A percentile compares a stretch with the other conserved stretches of the same genome.
Conservation (phyloP, 2,797 vertebrate species). For the Lithobates sylvaticus region DNA sequence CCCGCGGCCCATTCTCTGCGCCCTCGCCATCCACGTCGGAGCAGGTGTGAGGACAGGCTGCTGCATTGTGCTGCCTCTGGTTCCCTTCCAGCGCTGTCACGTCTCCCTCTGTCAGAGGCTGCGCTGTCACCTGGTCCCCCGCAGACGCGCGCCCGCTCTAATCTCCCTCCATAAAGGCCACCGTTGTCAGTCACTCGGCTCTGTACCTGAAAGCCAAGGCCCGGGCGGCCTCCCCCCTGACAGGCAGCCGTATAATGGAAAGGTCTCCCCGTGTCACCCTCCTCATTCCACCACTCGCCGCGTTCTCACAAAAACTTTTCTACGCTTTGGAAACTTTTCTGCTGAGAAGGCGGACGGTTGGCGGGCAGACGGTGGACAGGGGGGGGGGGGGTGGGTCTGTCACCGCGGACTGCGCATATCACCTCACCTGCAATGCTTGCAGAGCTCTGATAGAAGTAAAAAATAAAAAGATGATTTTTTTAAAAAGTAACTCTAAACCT, state of each 20-base stretch:
- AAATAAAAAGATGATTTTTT: too few relatives aligned
- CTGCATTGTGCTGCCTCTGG: constrained; percentile 72
- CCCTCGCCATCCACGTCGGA: constrained; percentile 60
- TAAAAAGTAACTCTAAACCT: too few relatives aligned
- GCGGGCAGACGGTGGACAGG: not conserved
- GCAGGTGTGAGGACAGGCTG: constrained; percentile 79
- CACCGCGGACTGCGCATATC: too few relatives aligned
- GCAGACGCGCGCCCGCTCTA: constrained; percentile 62
- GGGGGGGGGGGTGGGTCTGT: too few relatives aligned
- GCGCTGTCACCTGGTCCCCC: constrained; percentile 66
- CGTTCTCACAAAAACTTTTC: constrained; percentile 18
- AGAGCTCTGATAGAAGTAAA: too few relatives aligned
- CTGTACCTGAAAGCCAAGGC: constrained; percentile 8
- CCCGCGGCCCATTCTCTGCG: constrained; percentile 56
- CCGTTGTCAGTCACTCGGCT: constrained; percentile 66
- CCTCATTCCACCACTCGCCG: not conserved
- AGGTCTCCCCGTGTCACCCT: constrained; percentile 4
- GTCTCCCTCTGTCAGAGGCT: constrained; percentile 49
- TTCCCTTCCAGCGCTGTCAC: constrained; percentile 71
- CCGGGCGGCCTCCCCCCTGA: constrained; percentile 12
- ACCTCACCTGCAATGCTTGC: too few relatives aligned
- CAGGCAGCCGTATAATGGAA: constrained; percentile 43
- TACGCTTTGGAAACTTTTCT: constrained; percentile 32
- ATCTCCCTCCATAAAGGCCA: constrained; percentile 73
- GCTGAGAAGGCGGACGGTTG: constrained; percentile 19